Evolutionary conservation across 2,888 invertebrate species (phyloP), one percentile per base, ranked within the genome.

Genomic region (Selenia dentaria): DNA sequence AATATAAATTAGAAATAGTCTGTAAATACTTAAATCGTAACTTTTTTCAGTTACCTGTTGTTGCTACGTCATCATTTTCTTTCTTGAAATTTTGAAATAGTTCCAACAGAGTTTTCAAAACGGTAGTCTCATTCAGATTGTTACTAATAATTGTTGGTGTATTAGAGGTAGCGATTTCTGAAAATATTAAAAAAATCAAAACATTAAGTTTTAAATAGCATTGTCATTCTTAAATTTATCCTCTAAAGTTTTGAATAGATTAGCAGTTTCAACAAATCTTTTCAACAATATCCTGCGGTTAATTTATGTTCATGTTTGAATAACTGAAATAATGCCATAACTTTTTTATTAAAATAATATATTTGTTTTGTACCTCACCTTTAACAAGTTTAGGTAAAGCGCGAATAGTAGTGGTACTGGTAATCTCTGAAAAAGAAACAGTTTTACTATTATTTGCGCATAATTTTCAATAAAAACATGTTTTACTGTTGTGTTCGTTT

Each of bases 21-120:
- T 16, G 16, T 16, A 16, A 16, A 4, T 16, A 16, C 16, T 16
- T 16, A 3, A 3, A 3, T 16, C 3, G 16, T 16, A n/a, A n/a
- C n/a, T n/a, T 16, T 11, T 10, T 36, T 26, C 13, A 22, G 5
- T 42, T 32, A 44, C 37, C 26, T 33, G 32, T 28, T 27, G 10
- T 27, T 12, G n/a, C 13, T 36, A 13, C 13, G 0, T 6, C 0
- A 18, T 4, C 1, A n/a, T 20, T 43, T 18, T 12, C 16, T 22
- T 27, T 20, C 11, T 32, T 27, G 13, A 28, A 28, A 18, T 28
- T 11, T 28, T 20, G 11, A 8, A 28, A 28, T 6, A 37, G 8
- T 12, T 9, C 28, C 5, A 8, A 12, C 8, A 37, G 3, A n/a
- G 4, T 16, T 37, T 37, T 27, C 1, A 28, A 10, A 11, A 20